phyloP scores from a whole-genome alignment of 2,797 vertebrate genomes.

The Phyllotis vaccarum region DNA sequence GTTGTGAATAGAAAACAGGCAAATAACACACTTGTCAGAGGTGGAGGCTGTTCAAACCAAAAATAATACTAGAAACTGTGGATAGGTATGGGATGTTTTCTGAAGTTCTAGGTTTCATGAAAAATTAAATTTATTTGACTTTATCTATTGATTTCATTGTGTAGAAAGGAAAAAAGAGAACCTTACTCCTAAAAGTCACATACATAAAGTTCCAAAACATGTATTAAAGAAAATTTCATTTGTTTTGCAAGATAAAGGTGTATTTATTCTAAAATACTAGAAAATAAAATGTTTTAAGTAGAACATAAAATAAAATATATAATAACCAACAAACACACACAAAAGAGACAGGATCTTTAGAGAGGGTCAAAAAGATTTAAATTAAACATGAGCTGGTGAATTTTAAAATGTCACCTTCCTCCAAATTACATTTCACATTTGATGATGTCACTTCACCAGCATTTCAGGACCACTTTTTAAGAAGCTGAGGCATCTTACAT shows the following conservation, averaged over 20 bases:
- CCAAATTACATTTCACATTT: neutral
- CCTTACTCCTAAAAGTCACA: neutral
- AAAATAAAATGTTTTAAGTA: neutral
- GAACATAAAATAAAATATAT: neutral
- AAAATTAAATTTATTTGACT: neutral
- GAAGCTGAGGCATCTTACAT: neutral
- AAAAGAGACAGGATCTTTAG: neutral
- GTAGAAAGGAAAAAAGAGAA: neutral
- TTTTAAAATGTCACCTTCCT: neutral
- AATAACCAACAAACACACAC: neutral
- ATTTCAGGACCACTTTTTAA: neutral
- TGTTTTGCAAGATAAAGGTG: slow-evolving; percentile 20
- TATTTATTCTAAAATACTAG: neutral
- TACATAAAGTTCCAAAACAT: neutral
- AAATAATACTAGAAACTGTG: neutral
- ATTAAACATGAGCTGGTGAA: neutral
- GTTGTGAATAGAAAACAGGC: neutral
- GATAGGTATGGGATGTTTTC: neutral
- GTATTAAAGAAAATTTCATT: neutral
- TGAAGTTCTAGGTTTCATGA: neutral
- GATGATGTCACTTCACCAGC: neutral
- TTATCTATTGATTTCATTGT: slow-evolving; percentile 13
- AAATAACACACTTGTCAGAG: neutral
- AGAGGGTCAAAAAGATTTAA: neutral
- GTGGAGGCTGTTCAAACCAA: neutral